Conservation (phyloP, 2,888 invertebrate species). For the Melieria crassipennis region DNA sequence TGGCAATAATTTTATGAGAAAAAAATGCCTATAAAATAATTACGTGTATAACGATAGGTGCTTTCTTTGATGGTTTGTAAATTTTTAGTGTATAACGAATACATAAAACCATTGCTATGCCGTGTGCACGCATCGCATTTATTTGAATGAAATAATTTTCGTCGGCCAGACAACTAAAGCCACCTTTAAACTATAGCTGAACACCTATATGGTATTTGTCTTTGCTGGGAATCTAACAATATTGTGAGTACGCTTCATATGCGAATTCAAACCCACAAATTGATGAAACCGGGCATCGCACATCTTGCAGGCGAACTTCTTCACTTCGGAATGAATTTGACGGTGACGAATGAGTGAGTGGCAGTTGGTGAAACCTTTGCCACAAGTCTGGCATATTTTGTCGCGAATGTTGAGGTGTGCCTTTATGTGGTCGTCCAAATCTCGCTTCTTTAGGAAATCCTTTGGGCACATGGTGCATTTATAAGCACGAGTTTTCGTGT, state of each 20-base stretch:
- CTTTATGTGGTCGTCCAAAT: conserved; percentile 57
- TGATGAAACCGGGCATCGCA: conserved; percentile 58
- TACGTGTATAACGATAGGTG: too few relatives aligned
- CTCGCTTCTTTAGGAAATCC: conserved; percentile 54
- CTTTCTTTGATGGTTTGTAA: too few relatives aligned
- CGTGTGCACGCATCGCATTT: too few relatives aligned
- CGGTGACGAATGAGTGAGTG: conserved; percentile 58
- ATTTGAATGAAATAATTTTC: too few relatives aligned
- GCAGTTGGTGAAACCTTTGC: conserved; percentile 58
- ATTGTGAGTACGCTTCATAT: conserved; percentile 60
- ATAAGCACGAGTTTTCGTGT: conserved; percentile 45
- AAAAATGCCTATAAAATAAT: too few relatives aligned
- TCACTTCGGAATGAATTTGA: conserved; percentile 58
- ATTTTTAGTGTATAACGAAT: too few relatives aligned
- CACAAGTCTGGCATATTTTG: conserved; percentile 57
- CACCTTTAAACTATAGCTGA: too few relatives aligned
- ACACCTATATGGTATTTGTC: background rate
- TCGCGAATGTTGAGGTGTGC: conserved; percentile 59
- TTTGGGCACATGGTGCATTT: conserved; percentile 47
- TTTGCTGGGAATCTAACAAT: conserved; percentile 42
- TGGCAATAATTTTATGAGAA: too few relatives aligned
- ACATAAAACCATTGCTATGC: too few relatives aligned
- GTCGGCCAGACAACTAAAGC: too few relatives aligned
- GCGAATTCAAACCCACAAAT: conserved; percentile 58
- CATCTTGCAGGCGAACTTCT: conserved; percentile 57